phyloP scores from a whole-genome alignment of 2,888 invertebrate species.

The Tipula unca region DNA sequence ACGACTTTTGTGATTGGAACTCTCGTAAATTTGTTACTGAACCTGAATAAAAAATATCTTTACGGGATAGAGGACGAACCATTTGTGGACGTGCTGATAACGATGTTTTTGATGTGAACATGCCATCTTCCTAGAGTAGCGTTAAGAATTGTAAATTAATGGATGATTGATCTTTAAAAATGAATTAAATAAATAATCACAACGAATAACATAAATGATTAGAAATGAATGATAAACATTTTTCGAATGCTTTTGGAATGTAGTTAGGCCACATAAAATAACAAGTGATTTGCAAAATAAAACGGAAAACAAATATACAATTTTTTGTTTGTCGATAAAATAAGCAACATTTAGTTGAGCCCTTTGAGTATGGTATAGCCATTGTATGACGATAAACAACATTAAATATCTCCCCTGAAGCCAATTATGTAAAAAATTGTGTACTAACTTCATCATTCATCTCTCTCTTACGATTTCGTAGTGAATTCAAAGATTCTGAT shows the following conservation, averaged over 20 bases:
- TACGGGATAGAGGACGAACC: conserved; percentile 83
- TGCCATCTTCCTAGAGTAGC: conserved; percentile 49
- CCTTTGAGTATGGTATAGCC: neutral
- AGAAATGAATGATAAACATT: conserved; percentile 1
- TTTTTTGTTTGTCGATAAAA: neutral
- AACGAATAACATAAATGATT: neutral
- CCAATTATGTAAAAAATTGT: neutral
- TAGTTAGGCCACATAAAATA: neutral
- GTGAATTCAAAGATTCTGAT: neutral
- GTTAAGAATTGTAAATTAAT: neutral
- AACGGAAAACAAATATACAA: neutral
- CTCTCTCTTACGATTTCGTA: neutral
- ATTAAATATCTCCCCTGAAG: neutral
- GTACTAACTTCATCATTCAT: conserved; percentile 18
- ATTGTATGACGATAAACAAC: neutral
- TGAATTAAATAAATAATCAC: neutral
- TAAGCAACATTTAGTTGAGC: neutral
- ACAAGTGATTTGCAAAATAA: neutral
- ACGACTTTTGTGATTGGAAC: conserved; percentile 84
- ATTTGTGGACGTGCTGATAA: conserved; percentile 48
- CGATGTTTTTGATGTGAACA: conserved; percentile 61
- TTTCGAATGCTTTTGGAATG: neutral
- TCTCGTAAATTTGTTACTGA: conserved; percentile 89
- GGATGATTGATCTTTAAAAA: neutral
- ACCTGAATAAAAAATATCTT: conserved; percentile 97